phyloP scores from a whole-genome alignment of 1,140 invertebrate species.

The Drosophila oshimai region DNA sequence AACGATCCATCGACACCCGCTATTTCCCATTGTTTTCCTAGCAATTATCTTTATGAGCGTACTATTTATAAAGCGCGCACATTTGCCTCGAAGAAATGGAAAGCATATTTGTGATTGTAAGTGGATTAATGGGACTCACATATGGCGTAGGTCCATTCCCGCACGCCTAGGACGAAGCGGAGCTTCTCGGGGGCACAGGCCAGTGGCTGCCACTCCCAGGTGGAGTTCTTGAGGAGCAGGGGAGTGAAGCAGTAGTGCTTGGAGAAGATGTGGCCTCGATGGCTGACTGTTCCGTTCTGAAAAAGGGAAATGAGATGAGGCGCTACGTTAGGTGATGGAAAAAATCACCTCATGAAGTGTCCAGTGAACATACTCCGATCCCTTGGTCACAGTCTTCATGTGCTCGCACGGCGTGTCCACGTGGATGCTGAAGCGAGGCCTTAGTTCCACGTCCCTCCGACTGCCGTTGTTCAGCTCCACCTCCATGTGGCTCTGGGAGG shows the following conservation, averaged over 20 bases:
- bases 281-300: slow-evolving; percentile 63
- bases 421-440: slow-evolving; percentile 42
- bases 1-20: slow-evolving; percentile 3
- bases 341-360: slow-evolving; percentile 51
- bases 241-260: slow-evolving; percentile 73
- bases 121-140: slow-evolving; percentile 51
- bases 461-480: slow-evolving; percentile 40
- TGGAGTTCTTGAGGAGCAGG: background rate
- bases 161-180: slow-evolving; percentile 56
- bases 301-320: background rate
- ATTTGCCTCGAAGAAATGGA: slow-evolving; percentile 3
- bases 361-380: slow-evolving; percentile 54
- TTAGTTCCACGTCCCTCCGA: slow-evolving; percentile 6
- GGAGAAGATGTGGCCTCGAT: slow-evolving; percentile 52
- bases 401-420: slow-evolving; percentile 62
- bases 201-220: slow-evolving; percentile 71
- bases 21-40: slow-evolving; percentile 11
- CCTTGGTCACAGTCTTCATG: slow-evolving; percentile 51
- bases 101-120: slow-evolving; percentile 12
- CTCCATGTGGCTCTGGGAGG: slow-evolving; percentile 35
- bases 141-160: slow-evolving; percentile 77
- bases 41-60: slow-evolving; percentile 55
- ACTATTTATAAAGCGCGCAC: slow-evolving; percentile 34
- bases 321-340: no score
- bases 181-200: slow-evolving; percentile 63